Evolutionary conservation across 2,797 vertebrate genomes (phyloP).

Genomic region (Poeciliopsis gracilis): DNA sequence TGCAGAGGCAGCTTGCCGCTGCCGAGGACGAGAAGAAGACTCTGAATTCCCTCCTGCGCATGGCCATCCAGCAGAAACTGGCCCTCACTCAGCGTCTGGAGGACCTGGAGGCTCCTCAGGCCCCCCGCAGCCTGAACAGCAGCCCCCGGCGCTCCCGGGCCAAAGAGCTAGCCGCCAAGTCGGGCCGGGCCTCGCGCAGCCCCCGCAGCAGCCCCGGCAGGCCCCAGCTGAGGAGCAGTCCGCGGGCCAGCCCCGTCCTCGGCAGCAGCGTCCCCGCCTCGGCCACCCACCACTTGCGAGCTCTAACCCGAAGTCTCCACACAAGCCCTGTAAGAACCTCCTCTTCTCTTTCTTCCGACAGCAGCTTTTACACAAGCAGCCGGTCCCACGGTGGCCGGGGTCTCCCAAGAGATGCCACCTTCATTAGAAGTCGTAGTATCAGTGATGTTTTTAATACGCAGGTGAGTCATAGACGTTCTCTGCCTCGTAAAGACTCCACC

Average conservation of each 20-base stretch:
- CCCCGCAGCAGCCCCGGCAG: constrained; percentile 74
- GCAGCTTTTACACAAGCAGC: constrained; percentile 32
- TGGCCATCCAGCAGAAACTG: constrained; percentile 90
- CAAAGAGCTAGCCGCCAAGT: constrained; percentile 78
- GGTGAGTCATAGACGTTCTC: constrained; percentile 15
- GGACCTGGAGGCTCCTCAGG: constrained; percentile 77
- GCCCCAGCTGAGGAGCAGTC: constrained; percentile 75
- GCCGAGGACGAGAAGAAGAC: constrained; percentile 91
- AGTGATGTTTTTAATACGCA: constrained; percentile 52
- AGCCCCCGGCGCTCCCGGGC: constrained; percentile 78
- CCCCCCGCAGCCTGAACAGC: constrained; percentile 76
- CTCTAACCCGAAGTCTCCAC: constrained; percentile 80
- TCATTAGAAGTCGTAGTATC: constrained; percentile 77
- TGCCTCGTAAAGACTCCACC: constrained; percentile 41
- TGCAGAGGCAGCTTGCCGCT: constrained; percentile 87
- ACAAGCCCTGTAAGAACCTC: constrained; percentile 83
- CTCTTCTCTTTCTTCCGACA: constrained; percentile 54
- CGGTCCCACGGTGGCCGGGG: constrained; percentile 25
- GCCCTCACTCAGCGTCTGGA: constrained; percentile 87
- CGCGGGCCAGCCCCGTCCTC: constrained; percentile 78
- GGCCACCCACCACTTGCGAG: constrained; percentile 73
- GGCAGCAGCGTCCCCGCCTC: constrained; percentile 63
- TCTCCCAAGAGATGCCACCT: constrained; percentile 76
- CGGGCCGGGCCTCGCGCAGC: constrained; percentile 76
- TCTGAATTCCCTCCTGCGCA: constrained; percentile 85